Conservation (phyloP, 2,888 invertebrate genomes). For the Rhamnusium bicolor region DNA sequence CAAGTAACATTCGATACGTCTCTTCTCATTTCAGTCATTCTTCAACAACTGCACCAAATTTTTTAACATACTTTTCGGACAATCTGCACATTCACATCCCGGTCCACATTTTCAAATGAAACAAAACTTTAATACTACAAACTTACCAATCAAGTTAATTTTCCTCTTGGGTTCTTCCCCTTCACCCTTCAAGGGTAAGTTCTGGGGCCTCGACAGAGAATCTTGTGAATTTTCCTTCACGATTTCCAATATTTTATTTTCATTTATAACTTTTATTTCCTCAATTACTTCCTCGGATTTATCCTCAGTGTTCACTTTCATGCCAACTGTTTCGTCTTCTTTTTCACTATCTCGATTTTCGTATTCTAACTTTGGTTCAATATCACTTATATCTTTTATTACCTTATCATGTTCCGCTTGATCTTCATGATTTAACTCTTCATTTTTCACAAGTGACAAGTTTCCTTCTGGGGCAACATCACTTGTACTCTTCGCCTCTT, state of each 20-base stretch:
- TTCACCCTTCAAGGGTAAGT: constrained; percentile 48
- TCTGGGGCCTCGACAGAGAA: constrained; percentile 48
- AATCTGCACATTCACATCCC: too few relatives aligned
- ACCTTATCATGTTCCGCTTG: neutral
- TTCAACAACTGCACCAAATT: too few relatives aligned
- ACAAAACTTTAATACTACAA: neutral
- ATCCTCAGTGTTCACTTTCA: neutral
- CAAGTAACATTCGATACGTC: too few relatives aligned
- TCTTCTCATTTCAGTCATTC: too few relatives aligned
- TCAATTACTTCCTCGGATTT: neutral
- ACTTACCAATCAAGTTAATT: constrained; percentile 60
- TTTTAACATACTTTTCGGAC: too few relatives aligned
- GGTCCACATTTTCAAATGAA: neutral
- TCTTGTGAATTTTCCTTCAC: constrained; percentile 39
- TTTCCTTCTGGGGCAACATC: neutral
- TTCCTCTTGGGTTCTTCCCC: constrained; percentile 51
- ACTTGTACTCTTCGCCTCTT: neutral
- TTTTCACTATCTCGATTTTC: constrained; percentile 7
- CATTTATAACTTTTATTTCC: constrained; percentile 19
- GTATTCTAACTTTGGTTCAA: neutral
- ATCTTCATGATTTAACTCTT: too few relatives aligned
- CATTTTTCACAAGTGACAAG: neutral
- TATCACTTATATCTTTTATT: neutral
- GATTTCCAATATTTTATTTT: neutral
- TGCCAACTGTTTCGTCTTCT: neutral